These are phyloP conservation scores for Trematocara caparti DNA, from an alignment of 2,797 vertebrate species.

Conservation along the genomic window DNA sequence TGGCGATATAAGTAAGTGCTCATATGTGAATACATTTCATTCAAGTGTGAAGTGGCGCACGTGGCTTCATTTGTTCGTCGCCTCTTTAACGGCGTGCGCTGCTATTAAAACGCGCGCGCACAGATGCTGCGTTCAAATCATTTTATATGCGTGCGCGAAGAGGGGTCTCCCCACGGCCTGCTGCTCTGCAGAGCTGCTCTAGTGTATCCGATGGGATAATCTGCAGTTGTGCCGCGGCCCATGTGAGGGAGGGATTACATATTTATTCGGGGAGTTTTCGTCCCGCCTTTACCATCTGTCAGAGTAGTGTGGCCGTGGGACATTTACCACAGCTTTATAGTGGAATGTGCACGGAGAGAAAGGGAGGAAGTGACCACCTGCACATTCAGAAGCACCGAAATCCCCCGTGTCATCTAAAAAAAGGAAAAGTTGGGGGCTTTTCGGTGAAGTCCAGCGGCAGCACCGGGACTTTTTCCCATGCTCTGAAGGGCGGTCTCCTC, in stretches of 20 bases:
- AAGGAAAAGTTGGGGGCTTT: not conserved
- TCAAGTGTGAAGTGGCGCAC: not conserved
- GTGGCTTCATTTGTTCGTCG: not conserved
- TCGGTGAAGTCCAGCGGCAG: not conserved
- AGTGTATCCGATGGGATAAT: slow-evolving; percentile 61
- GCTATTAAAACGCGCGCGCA: not conserved
- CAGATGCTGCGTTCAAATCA: not conserved
- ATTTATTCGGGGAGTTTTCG: slow-evolving; percentile 73
- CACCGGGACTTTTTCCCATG: not conserved
- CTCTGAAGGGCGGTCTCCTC: not conserved
- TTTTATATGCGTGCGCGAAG: not conserved
- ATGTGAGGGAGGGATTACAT: slow-evolving; percentile 77
- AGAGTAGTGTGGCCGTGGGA: slow-evolving; percentile 24
- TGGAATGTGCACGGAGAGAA: not conserved
- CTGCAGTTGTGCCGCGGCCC: slow-evolving; percentile 48
- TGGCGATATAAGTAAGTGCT: not conserved
- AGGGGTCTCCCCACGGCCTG: not conserved
- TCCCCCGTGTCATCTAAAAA: not conserved
- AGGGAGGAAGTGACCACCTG: not conserved
- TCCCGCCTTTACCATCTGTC: slow-evolving; percentile 75
- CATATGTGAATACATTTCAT: not conserved
- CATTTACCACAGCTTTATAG: slow-evolving; percentile 34
- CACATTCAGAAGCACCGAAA: not conserved
- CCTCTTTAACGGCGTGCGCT: not conserved
- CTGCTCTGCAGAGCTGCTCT: not conserved